Evolutionary conservation across 2,888 invertebrate genomes (phyloP).

Genomic region (Hypena proboscidalis): DNA sequence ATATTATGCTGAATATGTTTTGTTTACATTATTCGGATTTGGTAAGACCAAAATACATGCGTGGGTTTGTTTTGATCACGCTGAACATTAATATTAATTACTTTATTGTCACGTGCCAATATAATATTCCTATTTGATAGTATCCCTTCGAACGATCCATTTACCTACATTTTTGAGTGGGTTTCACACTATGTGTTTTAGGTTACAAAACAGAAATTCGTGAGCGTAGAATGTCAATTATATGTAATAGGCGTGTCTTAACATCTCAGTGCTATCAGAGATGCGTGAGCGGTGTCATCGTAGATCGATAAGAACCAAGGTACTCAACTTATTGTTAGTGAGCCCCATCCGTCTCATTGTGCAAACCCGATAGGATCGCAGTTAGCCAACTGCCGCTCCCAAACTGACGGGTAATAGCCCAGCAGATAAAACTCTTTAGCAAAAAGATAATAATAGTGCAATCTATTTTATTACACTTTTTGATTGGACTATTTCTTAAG

Average conservation of each 20-base stretch:
- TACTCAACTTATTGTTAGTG: constrained; percentile 42
- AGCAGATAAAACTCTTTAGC: constrained; percentile 39
- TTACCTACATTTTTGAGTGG: too few relatives aligned
- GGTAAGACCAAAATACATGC: constrained; percentile 9
- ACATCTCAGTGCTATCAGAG: constrained; percentile 17
- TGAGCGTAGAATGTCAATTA: neutral
- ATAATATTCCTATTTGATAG: neutral
- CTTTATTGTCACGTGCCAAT: neutral
- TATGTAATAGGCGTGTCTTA: constrained; percentile 11
- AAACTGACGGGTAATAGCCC: constrained; percentile 33
- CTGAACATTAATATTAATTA: constrained; percentile 1
- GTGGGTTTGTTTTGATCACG: constrained; percentile 10
- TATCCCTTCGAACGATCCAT: neutral
- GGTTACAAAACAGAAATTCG: neutral
- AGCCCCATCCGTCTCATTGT: constrained; percentile 55
- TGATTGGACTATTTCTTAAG: constrained; percentile 34
- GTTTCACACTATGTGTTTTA: neutral
- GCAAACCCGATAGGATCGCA: constrained; percentile 41
- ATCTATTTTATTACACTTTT: constrained; percentile 30
- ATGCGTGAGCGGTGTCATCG: constrained; percentile 26
- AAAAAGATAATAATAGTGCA: constrained; percentile 39
- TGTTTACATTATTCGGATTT: constrained; percentile 11
- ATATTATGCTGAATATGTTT: constrained; percentile 9
- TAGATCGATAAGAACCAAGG: constrained; percentile 26
- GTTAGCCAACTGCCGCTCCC: constrained; percentile 45